These are phyloP conservation scores for Anticlea derivata DNA, from an alignment of 2,888 invertebrate species.

Conservation along the genomic window DNA sequence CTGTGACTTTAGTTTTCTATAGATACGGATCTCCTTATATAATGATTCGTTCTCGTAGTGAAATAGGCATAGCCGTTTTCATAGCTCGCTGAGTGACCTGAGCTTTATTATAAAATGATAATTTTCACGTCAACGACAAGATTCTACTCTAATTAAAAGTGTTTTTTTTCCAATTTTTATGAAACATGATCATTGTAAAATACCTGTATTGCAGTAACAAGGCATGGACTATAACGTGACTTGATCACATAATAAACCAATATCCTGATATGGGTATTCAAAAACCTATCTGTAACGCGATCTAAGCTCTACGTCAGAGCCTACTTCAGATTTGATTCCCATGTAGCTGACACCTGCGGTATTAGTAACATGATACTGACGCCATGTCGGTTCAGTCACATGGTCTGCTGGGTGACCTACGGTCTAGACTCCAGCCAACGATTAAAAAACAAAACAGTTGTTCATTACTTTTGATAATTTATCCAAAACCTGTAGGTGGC, in stretches of 20 bases:
- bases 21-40: too few relatives aligned
- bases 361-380: constrained; percentile 40
- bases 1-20: too few relatives aligned
- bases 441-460: neutral
- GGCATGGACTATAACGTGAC: constrained; percentile 2
- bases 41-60: too few relatives aligned
- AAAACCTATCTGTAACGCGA: constrained; percentile 9
- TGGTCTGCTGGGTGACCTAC: constrained; percentile 22
- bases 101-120: too few relatives aligned
- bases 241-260: neutral
- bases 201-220: too few relatives aligned
- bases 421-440: neutral
- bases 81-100: too few relatives aligned
- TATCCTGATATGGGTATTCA: neutral
- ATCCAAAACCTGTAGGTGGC: neutral
- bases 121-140: too few relatives aligned
- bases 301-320: constrained; percentile 10
- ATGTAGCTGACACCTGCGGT: constrained; percentile 38
- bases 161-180: too few relatives aligned
- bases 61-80: too few relatives aligned
- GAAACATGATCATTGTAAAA: too few relatives aligned
- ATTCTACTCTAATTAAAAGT: neutral
- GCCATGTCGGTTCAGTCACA: constrained; percentile 37
- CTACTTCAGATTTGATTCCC: constrained; percentile 13
- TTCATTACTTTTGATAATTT: constrained; percentile 8